Evolutionary conservation across 2,888 invertebrate species (phyloP).

Genomic region (Hemaris fuciformis): DNA sequence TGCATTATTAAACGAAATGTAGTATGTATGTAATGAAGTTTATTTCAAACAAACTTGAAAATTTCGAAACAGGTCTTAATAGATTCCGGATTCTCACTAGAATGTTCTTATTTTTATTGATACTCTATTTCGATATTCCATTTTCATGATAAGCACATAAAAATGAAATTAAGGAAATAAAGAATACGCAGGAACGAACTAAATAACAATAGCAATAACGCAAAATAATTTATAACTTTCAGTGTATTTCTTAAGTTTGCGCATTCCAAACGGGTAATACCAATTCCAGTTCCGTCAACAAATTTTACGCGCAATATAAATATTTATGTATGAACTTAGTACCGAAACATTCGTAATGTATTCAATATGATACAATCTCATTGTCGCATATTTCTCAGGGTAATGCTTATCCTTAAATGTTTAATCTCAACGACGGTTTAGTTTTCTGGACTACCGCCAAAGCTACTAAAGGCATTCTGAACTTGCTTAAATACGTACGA

Average conservation of each 20-base stretch:
- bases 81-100: too few relatives aligned
- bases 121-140: too few relatives aligned
- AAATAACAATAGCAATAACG: background rate
- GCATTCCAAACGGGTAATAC: background rate
- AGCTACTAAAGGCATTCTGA: background rate
- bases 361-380: background rate
- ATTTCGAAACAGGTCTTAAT: too few relatives aligned
- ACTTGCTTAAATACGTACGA: background rate
- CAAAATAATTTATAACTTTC: background rate
- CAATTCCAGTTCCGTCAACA: background rate
- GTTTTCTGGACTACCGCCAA: conserved; percentile 5
- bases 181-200: background rate
- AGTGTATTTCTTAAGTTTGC: background rate
- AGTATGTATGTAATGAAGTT: too few relatives aligned
- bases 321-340: background rate
- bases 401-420: conserved; percentile 10
- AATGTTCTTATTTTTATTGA: too few relatives aligned
- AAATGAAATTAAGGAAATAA: background rate
- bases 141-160: too few relatives aligned
- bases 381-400: background rate
- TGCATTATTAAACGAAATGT: background rate
- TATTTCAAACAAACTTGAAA: too few relatives aligned
- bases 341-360: background rate
- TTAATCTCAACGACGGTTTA: background rate
- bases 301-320: background rate